These are phyloP conservation scores for Trichopoda pennipes DNA, from an alignment of 2,888 invertebrate species.

Conservation along the genomic window DNA sequence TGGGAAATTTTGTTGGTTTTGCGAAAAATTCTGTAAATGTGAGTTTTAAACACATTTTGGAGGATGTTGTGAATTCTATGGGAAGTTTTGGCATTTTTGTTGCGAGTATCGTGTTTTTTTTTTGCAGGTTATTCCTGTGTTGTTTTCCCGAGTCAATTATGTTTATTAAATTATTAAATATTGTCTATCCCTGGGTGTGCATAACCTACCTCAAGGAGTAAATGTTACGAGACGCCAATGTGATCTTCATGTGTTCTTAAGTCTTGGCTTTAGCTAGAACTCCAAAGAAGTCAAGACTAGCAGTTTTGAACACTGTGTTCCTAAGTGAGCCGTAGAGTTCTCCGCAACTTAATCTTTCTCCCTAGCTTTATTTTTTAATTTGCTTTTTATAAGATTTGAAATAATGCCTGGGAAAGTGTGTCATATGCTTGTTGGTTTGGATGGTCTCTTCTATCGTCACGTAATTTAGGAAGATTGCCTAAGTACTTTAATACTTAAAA, in stretches of 20 bases:
- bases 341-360: neutral
- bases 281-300: no score
- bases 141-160: neutral
- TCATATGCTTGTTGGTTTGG: no score
- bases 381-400: neutral
- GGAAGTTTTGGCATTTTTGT: neutral
- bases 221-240: neutral
- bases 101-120: neutral
- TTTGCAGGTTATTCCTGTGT: neutral
- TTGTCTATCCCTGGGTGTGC: neutral
- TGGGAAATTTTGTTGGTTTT: neutral
- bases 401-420: constrained; percentile 1
- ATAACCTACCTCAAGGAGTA: neutral
- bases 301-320: no score
- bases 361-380: neutral
- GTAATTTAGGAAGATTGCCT: neutral
- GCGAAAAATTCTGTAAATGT: neutral
- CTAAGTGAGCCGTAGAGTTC: neutral
- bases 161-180: neutral
- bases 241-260: neutral
- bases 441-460: no score
- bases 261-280: neutral
- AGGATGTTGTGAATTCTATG: neutral
- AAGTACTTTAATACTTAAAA: neutral
- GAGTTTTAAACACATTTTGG: constrained; percentile 1